These are phyloP conservation scores for Rhodinocichla rosea DNA, from an alignment of 2,113 vertebrate genomes.

Conservation along the genomic window DNA sequence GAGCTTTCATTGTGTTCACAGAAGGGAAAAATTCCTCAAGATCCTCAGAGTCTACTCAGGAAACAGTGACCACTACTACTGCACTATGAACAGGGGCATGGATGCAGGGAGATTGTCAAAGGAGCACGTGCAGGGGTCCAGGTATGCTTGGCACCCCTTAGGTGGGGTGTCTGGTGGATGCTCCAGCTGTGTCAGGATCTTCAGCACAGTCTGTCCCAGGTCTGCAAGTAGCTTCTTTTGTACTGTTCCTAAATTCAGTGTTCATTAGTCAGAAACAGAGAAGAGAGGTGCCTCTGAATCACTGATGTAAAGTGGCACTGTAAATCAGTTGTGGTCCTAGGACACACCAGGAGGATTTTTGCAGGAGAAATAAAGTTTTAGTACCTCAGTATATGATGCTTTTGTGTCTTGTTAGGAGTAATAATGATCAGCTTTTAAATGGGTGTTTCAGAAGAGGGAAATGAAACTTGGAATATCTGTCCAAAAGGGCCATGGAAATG, in stretches of 20 bases:
- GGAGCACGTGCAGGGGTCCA: too few relatives aligned
- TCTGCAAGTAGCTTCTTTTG: not conserved
- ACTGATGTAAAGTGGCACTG: not conserved
- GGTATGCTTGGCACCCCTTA: not conserved
- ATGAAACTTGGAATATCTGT: not conserved
- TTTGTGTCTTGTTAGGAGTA: not conserved
- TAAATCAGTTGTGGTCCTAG: not conserved
- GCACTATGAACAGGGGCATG: not conserved
- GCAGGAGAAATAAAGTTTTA: not conserved
- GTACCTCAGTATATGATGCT: not conserved
- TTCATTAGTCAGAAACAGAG: not conserved
- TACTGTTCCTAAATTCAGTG: not conserved
- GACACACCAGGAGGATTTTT: not conserved
- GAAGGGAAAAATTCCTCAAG: not conserved
- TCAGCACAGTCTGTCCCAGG: not conserved
- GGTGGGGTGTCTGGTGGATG: not conserved
- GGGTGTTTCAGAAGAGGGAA: not conserved
- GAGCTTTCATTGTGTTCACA: not conserved
- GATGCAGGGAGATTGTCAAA: not conserved
- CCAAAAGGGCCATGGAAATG: not conserved
- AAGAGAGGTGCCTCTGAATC: not conserved
- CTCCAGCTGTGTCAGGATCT: not conserved
- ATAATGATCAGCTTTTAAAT: not conserved
- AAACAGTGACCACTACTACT: not conserved
- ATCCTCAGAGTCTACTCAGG: not conserved